phyloP scores from a whole-genome alignment of 2,113 vertebrate species.

The Manacus vitellinus region DNA sequence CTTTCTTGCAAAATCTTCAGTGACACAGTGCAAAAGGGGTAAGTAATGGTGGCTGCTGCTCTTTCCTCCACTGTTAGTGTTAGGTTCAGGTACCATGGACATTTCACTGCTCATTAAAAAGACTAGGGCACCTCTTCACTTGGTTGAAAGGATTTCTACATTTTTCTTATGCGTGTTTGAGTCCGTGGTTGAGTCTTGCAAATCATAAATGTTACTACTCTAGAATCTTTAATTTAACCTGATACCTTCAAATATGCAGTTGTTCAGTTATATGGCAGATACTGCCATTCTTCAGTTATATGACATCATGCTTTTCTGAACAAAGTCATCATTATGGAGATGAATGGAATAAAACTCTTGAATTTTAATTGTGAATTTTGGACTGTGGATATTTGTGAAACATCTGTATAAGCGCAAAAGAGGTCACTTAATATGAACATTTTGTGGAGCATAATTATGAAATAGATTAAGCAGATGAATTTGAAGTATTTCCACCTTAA shows the following conservation, averaged over 20 bases:
- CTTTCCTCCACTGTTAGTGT: background rate
- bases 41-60: background rate
- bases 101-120: background rate
- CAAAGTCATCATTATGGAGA: background rate
- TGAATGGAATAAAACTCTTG: background rate
- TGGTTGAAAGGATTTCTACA: background rate
- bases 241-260: background rate
- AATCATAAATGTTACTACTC: background rate
- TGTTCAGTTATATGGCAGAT: background rate
- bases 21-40: background rate
- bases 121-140: background rate
- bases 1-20: background rate
- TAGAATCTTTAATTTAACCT: background rate
- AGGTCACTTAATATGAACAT: background rate
- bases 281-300: background rate
- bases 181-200: background rate
- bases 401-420: background rate
- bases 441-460: background rate
- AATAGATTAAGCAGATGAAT: background rate
- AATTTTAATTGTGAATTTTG: background rate
- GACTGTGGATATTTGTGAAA: background rate
- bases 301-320: background rate
- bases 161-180: background rate
- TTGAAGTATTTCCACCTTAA: constrained; percentile 76
- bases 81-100: background rate